A percentile compares a stretch with the other conserved stretches of the same genome.
Conservation (phyloP, 2,113 vertebrate genomes). For the Heloderma charlesbogerti region DNA sequence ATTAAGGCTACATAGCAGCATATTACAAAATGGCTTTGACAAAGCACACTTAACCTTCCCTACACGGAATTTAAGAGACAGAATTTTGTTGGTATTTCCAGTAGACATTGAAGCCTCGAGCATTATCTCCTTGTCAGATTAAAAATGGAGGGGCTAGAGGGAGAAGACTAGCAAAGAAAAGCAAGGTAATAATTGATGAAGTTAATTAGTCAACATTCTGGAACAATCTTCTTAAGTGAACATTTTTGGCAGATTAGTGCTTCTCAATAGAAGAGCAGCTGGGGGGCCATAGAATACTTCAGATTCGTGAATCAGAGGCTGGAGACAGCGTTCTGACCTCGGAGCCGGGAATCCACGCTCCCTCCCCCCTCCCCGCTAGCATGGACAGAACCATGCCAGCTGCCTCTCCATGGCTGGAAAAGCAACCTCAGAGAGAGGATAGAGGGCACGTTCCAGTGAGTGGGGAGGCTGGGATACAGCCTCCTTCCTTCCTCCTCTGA, state of each 20-base stretch:
- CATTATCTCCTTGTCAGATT: background rate
- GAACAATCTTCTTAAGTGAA: background rate
- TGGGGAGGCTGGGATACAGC: no score
- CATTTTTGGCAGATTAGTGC: background rate
- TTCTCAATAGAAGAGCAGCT: background rate
- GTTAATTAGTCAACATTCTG: background rate
- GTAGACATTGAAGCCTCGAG: background rate
- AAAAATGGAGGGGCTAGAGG: background rate
- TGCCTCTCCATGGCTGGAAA: no score
- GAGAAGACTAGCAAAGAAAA: background rate
- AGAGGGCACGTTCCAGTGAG: no score
- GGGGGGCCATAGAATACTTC: no score
- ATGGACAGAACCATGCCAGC: no score
- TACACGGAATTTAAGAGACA: background rate
- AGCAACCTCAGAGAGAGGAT: no score
- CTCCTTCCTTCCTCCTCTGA: no score
- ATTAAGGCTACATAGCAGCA: constrained; percentile 52
- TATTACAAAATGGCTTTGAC: constrained; percentile 32
- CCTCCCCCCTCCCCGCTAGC: no score
- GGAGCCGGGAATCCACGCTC: no score
- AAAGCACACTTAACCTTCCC: constrained; percentile 28
- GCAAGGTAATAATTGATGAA: background rate
- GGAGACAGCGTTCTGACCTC: no score
- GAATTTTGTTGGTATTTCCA: constrained; percentile 7
- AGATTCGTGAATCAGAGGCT: no score